Conservation (phyloP, 1,140 invertebrate genomes). For the Drosophila pectinifera region DNA sequence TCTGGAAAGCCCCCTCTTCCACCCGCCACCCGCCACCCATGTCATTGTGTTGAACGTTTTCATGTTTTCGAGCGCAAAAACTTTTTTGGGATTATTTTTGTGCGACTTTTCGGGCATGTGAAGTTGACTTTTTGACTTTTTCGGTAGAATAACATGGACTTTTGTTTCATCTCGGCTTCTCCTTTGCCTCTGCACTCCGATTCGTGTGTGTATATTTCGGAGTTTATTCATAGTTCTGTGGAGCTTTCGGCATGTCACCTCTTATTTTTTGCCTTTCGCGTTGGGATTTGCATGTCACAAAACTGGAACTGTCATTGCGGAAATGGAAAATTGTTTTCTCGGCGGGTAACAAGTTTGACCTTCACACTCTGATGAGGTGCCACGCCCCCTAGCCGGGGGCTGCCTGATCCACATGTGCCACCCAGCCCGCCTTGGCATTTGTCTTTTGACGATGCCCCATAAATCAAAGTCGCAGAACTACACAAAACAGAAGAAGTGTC, state of each 20-base stretch:
- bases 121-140: conserved; percentile 82
- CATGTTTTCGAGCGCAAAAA: conserved; percentile 78
- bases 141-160: conserved; percentile 79
- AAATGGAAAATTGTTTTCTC: conserved; percentile 50
- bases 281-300: conserved; percentile 32
- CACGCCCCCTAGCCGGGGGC: conserved; percentile 26
- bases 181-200: conserved; percentile 27
- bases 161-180: conserved; percentile 70
- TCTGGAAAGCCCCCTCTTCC: conserved; percentile 4
- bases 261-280: conserved; percentile 5
- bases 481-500: conserved; percentile 70
- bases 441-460: conserved; percentile 50
- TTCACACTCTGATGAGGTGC: conserved; percentile 51
- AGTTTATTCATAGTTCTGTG: conserved; percentile 51
- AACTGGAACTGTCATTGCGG: conserved; percentile 37
- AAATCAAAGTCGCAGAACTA: conserved; percentile 80
- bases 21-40: conserved; percentile 7
- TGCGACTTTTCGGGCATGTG: conserved; percentile 78
- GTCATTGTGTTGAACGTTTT: conserved; percentile 74
- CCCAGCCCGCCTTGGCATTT: conserved; percentile 6
- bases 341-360: conserved; percentile 53
- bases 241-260: conserved; percentile 42
- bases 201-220: conserved; percentile 4
- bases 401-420: conserved; percentile 23
- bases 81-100: conserved; percentile 82